phyloP scores from a whole-genome alignment of 64 coral and sea anemone genomes.

The Catalaphyllia jardinei region DNA sequence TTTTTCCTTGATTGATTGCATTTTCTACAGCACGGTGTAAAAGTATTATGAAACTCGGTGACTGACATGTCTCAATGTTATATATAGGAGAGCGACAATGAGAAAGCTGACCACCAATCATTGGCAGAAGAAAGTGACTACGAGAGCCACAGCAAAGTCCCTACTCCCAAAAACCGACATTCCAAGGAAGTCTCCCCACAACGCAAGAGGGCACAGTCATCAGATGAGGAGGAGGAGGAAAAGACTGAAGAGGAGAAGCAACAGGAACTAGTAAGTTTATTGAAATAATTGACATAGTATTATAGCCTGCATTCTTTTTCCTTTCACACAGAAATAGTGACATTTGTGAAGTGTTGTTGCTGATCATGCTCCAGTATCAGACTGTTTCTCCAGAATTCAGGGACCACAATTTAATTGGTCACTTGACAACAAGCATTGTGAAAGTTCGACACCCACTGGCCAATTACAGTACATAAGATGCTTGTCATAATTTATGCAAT shows the following conservation, averaged over 20 bases:
- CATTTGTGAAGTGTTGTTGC: no score
- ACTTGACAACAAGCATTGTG: no score
- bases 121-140: constrained; percentile 52
- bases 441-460: no score
- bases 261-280: constrained; percentile 64
- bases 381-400: no score
- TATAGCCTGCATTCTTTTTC: no score
- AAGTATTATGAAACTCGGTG: not conserved
- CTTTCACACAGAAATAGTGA: no score
- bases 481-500: no score
- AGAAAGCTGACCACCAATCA: constrained; percentile 28
- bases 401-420: no score
- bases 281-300: not conserved
- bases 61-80: not conserved
- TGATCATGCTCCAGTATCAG: no score
- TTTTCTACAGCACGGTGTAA: no score
- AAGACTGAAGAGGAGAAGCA: constrained; percentile 95
- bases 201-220: constrained; percentile 39
- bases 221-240: constrained; percentile 77
- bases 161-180: not conserved
- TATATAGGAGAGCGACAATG: constrained; percentile 25
- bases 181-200: constrained; percentile 1
- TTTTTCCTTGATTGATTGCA: no score
- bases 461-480: no score
- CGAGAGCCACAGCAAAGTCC: constrained; percentile 2